Percentiles rank a stretch among this genome's conserved stretches.
phyloP scores from a whole-genome alignment of 2,888 invertebrate genomes.

The Eupithecia pulchellata region DNA sequence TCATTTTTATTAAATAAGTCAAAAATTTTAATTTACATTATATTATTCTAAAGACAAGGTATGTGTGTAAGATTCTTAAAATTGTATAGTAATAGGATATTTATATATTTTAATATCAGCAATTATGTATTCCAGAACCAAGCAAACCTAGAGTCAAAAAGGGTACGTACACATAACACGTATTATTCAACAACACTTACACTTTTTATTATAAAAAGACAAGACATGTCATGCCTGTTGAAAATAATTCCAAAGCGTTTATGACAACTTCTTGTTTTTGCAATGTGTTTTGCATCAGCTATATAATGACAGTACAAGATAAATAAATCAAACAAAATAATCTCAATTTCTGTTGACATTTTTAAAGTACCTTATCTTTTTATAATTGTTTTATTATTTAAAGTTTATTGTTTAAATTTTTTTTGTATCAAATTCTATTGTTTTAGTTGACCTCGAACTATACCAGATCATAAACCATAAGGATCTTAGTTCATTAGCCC shows the following conservation, averaged over 20 bases:
- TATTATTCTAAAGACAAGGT: not conserved
- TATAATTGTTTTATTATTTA: not conserved
- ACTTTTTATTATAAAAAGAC: not conserved
- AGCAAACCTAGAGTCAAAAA: constrained; percentile 54
- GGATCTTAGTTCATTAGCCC: too few species aligned
- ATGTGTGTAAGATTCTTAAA: not conserved
- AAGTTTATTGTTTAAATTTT: not conserved
- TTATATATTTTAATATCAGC: constrained; percentile 16
- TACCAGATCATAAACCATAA: too few species aligned
- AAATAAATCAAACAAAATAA: not conserved
- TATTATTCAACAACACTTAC: constrained; percentile 10
- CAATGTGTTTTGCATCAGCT: not conserved
- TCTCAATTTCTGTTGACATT: not conserved
- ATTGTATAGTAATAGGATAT: not conserved
- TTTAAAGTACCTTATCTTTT: not conserved
- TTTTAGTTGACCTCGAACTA: not conserved
- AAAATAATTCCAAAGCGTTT: not conserved
- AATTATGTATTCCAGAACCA: constrained; percentile 51
- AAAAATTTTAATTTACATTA: not conserved
- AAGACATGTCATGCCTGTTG: not conserved
- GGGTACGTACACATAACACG: constrained; percentile 53
- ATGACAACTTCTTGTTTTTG: not conserved
- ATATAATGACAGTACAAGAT: not conserved
- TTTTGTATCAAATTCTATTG: not conserved
- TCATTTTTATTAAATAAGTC: not conserved